These are phyloP conservation scores for Argya squamiceps DNA, from an alignment of 2,797 vertebrate genomes.

Conservation along the genomic window DNA sequence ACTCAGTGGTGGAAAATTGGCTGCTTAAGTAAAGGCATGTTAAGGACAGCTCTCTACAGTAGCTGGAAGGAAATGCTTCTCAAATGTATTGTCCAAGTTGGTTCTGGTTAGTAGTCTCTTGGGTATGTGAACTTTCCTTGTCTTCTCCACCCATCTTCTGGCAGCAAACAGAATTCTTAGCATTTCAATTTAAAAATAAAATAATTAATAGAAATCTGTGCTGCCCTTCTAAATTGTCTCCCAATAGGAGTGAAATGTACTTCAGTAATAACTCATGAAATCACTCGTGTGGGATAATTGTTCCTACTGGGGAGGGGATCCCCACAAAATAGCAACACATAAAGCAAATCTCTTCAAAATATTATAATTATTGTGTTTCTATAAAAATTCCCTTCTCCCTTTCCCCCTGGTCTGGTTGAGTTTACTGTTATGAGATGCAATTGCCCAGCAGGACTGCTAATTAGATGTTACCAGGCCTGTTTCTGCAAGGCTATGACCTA, in stretches of 20 bases:
- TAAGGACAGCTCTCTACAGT: constrained; percentile 57
- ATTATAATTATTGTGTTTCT: not conserved
- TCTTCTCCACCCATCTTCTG: constrained; percentile 57
- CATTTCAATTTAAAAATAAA: not conserved
- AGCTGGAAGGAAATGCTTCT: constrained; percentile 70
- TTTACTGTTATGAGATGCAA: not conserved
- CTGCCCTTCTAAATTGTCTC: not conserved
- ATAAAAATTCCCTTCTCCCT: not conserved
- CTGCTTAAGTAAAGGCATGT: constrained; percentile 44
- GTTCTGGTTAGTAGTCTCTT: constrained; percentile 30
- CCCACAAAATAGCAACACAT: not conserved
- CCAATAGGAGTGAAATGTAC: not conserved
- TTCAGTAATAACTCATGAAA: not conserved
- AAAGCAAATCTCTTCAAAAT: not conserved
- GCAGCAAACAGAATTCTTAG: not conserved
- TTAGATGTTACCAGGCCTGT: constrained; percentile 31
- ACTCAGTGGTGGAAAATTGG: constrained; percentile 53
- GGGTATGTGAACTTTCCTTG: constrained; percentile 53
- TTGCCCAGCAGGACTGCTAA: not conserved
- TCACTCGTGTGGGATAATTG: not conserved
- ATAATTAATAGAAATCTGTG: not conserved
- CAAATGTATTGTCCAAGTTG: constrained; percentile 50
- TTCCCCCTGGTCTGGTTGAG: not conserved
- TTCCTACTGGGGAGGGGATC: not conserved
- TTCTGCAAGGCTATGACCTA: constrained; percentile 14